Evolutionary conservation across 2,888 invertebrate species (phyloP), one percentile per base, ranked within the genome.

Genomic region (Orchesellides sinensis): DNA sequence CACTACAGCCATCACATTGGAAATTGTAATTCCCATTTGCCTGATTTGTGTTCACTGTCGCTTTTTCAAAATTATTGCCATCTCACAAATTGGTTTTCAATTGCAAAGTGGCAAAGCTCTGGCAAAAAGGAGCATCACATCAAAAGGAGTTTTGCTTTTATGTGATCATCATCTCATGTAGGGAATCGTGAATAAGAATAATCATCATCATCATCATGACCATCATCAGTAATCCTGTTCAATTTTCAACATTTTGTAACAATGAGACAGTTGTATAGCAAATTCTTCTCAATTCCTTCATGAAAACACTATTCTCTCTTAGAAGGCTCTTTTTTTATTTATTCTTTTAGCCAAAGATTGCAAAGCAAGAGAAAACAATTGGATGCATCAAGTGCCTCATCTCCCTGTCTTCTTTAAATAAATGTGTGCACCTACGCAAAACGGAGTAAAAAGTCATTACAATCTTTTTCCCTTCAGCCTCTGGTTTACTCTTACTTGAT

Each of bases 401-500:
- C 52, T 8, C 17, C 10, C n/a, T 25, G 49, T 4, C 27, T 52
- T 40, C n/a, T 10, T 40, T 2, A 3, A 47, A 19, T 35, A 17
- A 72, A 32, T 19, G 63, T n/a, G n/a, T 32, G 65, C 35, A 77
- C n/a, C n/a, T n/a, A n/a, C n/a, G n/a, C n/a, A n/a, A n/a, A 68
- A 63, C n/a, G 68, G 68, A 77, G n/a, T n/a, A n/a, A 68, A 45
- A 77, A 77, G 77, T 49, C 59, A 68, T 68, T 70, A 65, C 29
- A 52, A 32, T 66, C 65, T 45, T 75, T n/a, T 66, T 66, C 27
- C 47, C 59, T 32, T 66, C 66, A 59, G 68, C 68, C 56, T 61
- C 68, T 56, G 68, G 68, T 77, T 59, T 77, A 77, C 77, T 59
- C 68, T 68, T 12, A 29, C 68, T 19, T 77, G 68, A 77, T 77